Base-by-base conservation (phyloP, 2,797 vertebrate species). In the Xiphorhynchus erythropygius region DNA sequence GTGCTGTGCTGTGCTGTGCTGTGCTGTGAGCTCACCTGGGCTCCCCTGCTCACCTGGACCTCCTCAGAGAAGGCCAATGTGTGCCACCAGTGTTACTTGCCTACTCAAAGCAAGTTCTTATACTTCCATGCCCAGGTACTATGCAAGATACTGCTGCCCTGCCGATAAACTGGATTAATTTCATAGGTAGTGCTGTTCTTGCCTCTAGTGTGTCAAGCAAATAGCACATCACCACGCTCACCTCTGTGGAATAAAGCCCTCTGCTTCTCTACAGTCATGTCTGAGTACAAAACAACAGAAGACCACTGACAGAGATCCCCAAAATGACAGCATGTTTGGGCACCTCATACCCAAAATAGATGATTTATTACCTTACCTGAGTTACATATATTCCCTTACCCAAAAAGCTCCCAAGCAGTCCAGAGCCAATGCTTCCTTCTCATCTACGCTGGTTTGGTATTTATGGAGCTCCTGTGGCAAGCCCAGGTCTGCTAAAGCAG, bases 11-110 rank as follows among this genome's bases (percentile, higher is more conserved):
- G 39, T 39, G 39, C 44, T 46, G 44, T 22, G 44, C 44, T 9
- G 9, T 4, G 27, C 18, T 41, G 41, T 41, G 9, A 0, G 53
- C 4, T 3, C 2, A 28, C 30, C 63, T 2, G 11, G 9, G 2
- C 7, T 17, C 9, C 55, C 24, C 49, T 8, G 56, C 56, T n/a
- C 37, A 3, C 18, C 5, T 2, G 9, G 16, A 9, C 19, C 57
- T 27, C 35, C 39, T 30, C 47, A 5, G 32, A 25, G 11, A 13
- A 28, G 39, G 52, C 37, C 18, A 5, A 24, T 33, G 13, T 5
- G 2, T 35, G 35, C 42, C 57, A 16, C 30, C 25, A 5, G 30
- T 4, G 18, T 7, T 13, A 16, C 5, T 44, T 23, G 35, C 53
- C 57, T 32, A 0, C 32, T 37, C 42, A 1, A 11, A 35, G 42